Evolutionary conservation across 2,797 vertebrate species (phyloP).

Genomic region (Xyrichtys novacula): DNA sequence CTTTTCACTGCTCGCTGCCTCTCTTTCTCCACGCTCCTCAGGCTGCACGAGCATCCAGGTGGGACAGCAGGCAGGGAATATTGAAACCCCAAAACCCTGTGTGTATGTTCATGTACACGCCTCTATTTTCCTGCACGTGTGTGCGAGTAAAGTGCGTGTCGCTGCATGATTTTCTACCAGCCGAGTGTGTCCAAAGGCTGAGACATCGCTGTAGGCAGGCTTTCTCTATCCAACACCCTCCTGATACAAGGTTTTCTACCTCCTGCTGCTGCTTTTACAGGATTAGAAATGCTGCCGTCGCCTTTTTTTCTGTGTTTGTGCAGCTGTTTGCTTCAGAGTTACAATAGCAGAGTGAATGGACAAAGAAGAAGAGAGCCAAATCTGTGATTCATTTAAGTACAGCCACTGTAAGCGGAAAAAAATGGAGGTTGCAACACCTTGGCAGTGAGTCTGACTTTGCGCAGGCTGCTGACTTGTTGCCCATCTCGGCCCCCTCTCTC

Average conservation of each 20-base stretch:
- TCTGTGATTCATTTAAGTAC: slow-evolving; percentile 32
- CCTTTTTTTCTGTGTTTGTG: slow-evolving; percentile 51
- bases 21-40: slow-evolving; percentile 60
- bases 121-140: slow-evolving; percentile 15
- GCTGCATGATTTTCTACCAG: slow-evolving; percentile 51
- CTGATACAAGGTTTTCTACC: slow-evolving; percentile 48
- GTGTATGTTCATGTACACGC: slow-evolving; percentile 11
- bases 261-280: slow-evolving; percentile 63
- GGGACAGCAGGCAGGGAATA: slow-evolving; percentile 61
- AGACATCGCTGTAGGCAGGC: slow-evolving; percentile 61
- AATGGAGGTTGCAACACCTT: slow-evolving; percentile 3
- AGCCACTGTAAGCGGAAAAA: slow-evolving; percentile 7
- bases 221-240: slow-evolving; percentile 51
- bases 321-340: slow-evolving; percentile 43
- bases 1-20: slow-evolving; percentile 72
- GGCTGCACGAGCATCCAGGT: slow-evolving; percentile 67
- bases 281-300: slow-evolving; percentile 58
- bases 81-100: slow-evolving; percentile 35
- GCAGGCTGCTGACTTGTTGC: slow-evolving; percentile 13
- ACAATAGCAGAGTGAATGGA: slow-evolving; percentile 27
- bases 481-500: slow-evolving; percentile 21
- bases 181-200: slow-evolving; percentile 62
- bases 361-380: slow-evolving; percentile 29
- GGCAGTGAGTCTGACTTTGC: slow-evolving; percentile 3
- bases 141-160: slow-evolving; percentile 14